phyloP scores from a whole-genome alignment of 2,113 vertebrate genomes.

The Sminthopsis crassicaudata region DNA sequence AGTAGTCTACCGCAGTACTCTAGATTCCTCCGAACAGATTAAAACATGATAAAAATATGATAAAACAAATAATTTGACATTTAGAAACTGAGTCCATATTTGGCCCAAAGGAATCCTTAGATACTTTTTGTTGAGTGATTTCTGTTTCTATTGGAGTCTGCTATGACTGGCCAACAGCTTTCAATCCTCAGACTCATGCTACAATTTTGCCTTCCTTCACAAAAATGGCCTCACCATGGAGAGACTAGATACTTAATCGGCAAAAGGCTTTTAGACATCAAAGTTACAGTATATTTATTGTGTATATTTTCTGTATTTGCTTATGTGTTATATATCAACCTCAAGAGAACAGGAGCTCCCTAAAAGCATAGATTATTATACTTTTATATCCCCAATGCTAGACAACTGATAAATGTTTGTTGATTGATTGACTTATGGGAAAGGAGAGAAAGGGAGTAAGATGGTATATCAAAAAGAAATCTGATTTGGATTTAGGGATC shows the following conservation, averaged over 20 bases:
- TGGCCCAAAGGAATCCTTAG: not conserved
- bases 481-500: not conserved
- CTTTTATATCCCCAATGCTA: not conserved
- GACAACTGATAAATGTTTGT: not conserved
- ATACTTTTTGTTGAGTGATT: not conserved
- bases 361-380: not conserved
- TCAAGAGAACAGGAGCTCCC: not conserved
- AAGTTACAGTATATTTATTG: not conserved
- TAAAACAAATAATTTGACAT: not conserved
- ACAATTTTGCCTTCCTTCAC: not conserved
- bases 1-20: not conserved
- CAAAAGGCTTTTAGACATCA: not conserved
- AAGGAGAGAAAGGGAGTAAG: not conserved
- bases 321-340: not conserved
- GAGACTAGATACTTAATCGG: not conserved
- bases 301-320: not conserved
- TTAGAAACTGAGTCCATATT: not conserved
- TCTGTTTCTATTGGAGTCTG: not conserved
- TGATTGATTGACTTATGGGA: not conserved
- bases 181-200: not conserved
- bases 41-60: not conserved
- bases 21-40: not conserved
- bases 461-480: not conserved
- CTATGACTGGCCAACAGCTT: not conserved
- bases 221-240: not conserved